Conservation (phyloP, 2,113 vertebrate genomes). For the Myrmophylax atrothorax region DNA sequence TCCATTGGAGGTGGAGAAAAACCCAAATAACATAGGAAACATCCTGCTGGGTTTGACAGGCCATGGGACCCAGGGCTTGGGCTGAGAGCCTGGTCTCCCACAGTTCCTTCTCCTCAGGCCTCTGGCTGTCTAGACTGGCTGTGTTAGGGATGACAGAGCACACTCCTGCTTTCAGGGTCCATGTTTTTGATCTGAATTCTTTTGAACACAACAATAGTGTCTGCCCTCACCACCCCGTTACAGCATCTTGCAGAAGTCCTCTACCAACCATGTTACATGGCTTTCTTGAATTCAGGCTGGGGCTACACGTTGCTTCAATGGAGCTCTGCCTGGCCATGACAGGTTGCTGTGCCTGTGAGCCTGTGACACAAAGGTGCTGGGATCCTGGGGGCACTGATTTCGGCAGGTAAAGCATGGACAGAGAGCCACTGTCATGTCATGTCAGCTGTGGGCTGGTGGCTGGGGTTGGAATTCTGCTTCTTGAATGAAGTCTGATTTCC, state of each 20-base stretch:
- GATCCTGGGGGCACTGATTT: neutral
- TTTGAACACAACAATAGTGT: neutral
- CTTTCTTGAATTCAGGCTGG: neutral
- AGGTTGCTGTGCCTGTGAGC: neutral
- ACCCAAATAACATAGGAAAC: neutral
- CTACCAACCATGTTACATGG: accelerated
- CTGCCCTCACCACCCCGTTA: accelerated
- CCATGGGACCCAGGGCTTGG: neutral
- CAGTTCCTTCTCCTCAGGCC: neutral
- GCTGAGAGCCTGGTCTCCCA: neutral
- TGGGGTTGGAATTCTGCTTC: neutral
- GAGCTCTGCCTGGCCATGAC: neutral
- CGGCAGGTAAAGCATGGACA: neutral
- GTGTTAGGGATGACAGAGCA: neutral
- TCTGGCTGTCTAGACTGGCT: accelerated
- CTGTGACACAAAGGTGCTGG: accelerated
- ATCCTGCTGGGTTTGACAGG: accelerated
- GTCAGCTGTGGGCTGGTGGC: neutral
- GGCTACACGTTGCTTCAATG: accelerated
- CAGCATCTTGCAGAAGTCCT: neutral
- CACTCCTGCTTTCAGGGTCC: neutral
- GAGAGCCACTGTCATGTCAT: neutral
- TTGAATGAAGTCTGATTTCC: neutral
- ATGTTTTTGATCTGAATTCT: neutral
- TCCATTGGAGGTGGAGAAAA: neutral